Conservation (phyloP, 2,888 invertebrate species). For the Helobdella robusta region DNA sequence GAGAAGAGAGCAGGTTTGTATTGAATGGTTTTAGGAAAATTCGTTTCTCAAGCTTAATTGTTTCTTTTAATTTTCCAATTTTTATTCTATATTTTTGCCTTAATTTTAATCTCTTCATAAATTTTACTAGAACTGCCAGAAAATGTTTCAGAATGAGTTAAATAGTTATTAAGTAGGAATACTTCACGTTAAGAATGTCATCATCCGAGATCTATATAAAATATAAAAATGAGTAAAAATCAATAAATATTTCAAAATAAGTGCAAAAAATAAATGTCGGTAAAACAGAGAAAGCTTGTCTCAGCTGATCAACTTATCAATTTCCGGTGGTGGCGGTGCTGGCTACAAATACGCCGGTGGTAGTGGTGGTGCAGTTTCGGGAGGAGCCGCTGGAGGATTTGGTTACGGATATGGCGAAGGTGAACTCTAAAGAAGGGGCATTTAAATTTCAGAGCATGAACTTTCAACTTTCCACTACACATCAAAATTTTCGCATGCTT, state of each 20-base stretch:
- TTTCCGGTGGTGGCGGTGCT: not conserved
- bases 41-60: not conserved
- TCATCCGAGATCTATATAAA: not conserved
- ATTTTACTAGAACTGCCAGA: too few relatives aligned
- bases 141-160: too few relatives aligned
- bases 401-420: not conserved
- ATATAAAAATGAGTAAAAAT: not conserved
- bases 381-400: constrained; percentile 1
- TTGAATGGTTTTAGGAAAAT: not conserved
- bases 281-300: not conserved
- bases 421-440: too few relatives aligned
- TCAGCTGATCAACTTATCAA: not conserved
- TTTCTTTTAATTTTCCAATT: too few relatives aligned
- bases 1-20: constrained; percentile 20
- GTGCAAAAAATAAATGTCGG: too few relatives aligned
- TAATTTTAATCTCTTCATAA: too few relatives aligned
- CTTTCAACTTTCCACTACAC: too few relatives aligned
- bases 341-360: not conserved
- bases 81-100: too few relatives aligned
- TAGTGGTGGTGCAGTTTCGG: not conserved
- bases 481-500: too few relatives aligned
- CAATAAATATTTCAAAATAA: not conserved
- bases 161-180: too few relatives aligned
- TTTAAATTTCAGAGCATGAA: too few relatives aligned
- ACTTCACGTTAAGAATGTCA: not conserved